A percentile compares a stretch with the other conserved stretches of the same genome.
phyloP scores from a whole-genome alignment of 1,140 invertebrate genomes.

The Oreohelix idahoensis region DNA sequence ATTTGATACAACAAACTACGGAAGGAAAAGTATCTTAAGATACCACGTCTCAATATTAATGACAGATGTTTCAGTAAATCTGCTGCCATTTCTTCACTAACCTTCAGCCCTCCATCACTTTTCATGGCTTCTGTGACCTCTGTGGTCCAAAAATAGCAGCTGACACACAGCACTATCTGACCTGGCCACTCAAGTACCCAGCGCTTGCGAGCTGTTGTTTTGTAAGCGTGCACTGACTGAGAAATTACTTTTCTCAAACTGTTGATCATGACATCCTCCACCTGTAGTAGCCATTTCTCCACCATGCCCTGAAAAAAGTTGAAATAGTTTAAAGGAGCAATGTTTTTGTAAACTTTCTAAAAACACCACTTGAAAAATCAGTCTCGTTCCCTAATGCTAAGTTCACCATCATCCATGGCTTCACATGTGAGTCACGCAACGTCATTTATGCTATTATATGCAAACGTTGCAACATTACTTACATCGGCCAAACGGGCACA shows the following conservation, averaged over 20 bases:
- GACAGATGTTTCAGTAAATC: neutral
- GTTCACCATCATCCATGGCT: too few species aligned
- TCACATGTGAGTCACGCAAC: too few species aligned
- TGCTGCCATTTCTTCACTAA: constrained; percentile 36
- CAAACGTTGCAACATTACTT: too few species aligned
- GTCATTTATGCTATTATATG: too few species aligned
- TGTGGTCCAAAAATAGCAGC: constrained; percentile 71
- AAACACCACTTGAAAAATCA: too few species aligned
- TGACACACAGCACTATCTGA: constrained; percentile 71
- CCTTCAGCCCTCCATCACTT: constrained; percentile 61
- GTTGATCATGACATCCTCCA: constrained; percentile 73
- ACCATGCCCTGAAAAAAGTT: constrained; percentile 72
- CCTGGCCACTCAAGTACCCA: constrained; percentile 74
- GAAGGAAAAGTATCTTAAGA: too few species aligned
- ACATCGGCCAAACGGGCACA: too few species aligned
- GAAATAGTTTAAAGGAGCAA: neutral
- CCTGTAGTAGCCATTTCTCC: constrained; percentile 74
- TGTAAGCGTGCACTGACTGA: constrained; percentile 67
- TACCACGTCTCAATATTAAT: too few species aligned
- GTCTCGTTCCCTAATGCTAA: too few species aligned
- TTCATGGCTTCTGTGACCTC: constrained; percentile 71
- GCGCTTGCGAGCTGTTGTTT: constrained; percentile 62
- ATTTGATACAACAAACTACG: too few species aligned
- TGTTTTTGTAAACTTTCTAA: too few species aligned
- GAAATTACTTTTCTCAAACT: constrained; percentile 71